Conservation (phyloP, 2,888 invertebrate species). For the Euphydryas editha region DNA sequence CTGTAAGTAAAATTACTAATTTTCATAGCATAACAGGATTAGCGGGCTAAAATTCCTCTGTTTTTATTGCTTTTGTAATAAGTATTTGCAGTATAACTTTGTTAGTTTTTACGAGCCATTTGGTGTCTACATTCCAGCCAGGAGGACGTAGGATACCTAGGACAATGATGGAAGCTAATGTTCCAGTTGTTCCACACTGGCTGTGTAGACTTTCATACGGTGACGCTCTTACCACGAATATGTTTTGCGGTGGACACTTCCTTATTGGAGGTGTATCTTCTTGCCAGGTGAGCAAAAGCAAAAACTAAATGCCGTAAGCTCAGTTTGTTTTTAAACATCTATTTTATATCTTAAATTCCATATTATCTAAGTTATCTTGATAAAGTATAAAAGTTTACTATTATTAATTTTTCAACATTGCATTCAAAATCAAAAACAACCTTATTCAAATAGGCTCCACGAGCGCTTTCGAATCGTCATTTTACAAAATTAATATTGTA, state of each 20-base stretch:
- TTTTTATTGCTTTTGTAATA: too few relatives aligned
- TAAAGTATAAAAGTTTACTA: too few relatives aligned
- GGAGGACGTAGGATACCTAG: conserved; percentile 72
- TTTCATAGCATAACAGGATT: too few relatives aligned
- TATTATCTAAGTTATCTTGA: too few relatives aligned
- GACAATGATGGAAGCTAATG: conserved; percentile 75
- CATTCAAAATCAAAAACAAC: too few relatives aligned
- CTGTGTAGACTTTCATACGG: conserved; percentile 74
- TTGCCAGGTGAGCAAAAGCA: conserved; percentile 83
- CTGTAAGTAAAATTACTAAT: conserved; percentile 55
- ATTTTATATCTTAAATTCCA: too few relatives aligned
- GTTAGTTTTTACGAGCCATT: neutral
- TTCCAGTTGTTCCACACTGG: conserved; percentile 77
- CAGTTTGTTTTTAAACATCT: too few relatives aligned
- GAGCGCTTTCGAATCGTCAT: too few relatives aligned
- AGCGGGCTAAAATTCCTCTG: too few relatives aligned
- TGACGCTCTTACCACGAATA: conserved; percentile 77
- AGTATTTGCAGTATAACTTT: neutral
- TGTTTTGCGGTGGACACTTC: conserved; percentile 85
- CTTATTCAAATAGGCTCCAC: too few relatives aligned
- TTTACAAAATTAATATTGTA: too few relatives aligned
- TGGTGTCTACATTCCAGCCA: conserved; percentile 50
- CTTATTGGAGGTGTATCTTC: conserved; percentile 82
- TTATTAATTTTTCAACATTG: too few relatives aligned
- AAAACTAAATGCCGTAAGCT: neutral